These are phyloP conservation scores for Yponomeuta malinellus DNA, from an alignment of 2,888 invertebrate species.

Conservation along the genomic window DNA sequence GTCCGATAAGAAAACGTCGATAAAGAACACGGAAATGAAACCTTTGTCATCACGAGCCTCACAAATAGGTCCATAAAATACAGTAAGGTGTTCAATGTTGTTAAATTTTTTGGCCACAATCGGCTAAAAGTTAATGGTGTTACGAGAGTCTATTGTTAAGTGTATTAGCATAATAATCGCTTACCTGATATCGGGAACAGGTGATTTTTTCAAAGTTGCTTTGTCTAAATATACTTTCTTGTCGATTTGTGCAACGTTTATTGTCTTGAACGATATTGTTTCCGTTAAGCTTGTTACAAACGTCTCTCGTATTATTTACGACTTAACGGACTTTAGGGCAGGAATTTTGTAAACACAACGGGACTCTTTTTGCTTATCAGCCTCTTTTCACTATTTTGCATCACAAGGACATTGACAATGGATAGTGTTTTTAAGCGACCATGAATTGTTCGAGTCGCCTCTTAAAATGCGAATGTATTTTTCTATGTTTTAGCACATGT, in stretches of 20 bases:
- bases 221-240: slow-evolving; percentile 43
- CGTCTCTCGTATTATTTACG: slow-evolving; percentile 42
- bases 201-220: slow-evolving; percentile 52
- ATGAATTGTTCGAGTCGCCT: slow-evolving; percentile 6
- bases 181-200: slow-evolving; percentile 64
- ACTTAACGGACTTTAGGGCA: slow-evolving; percentile 49
- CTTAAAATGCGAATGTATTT: slow-evolving; percentile 5
- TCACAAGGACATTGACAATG: slow-evolving; percentile 45
- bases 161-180: slow-evolving; percentile 68
- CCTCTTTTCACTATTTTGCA: slow-evolving; percentile 56
- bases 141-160: slow-evolving; percentile 54
- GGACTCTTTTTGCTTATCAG: slow-evolving; percentile 41
- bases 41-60: slow-evolving; percentile 64
- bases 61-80: slow-evolving; percentile 68
- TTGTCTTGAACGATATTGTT: slow-evolving; percentile 27
- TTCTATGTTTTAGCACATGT: slow-evolving; percentile 35
- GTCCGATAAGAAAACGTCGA: slow-evolving; percentile 57
- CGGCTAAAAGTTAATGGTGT: slow-evolving; percentile 57
- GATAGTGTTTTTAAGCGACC: slow-evolving; percentile 25
- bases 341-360: slow-evolving; percentile 66
- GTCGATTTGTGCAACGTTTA: slow-evolving; percentile 56
- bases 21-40: slow-evolving; percentile 70
- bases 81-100: slow-evolving; percentile 61
- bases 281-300: slow-evolving; percentile 41
- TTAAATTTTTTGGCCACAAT: slow-evolving; percentile 61